Conservation (phyloP, 2,888 invertebrate species). For the Sarcophaga variegata region DNA sequence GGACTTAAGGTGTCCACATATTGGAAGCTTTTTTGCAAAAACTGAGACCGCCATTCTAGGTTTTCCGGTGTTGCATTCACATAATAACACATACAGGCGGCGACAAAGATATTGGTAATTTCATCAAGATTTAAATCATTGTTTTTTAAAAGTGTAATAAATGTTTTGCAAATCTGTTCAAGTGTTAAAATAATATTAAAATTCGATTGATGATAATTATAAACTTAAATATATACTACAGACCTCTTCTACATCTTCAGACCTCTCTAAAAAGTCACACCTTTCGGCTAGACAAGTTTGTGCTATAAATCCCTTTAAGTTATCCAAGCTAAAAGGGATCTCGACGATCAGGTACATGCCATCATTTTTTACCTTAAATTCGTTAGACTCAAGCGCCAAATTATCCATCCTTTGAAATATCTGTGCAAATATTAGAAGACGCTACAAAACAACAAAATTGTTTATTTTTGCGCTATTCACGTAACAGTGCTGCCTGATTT, state of each 20-base stretch:
- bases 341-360: conserved; percentile 70
- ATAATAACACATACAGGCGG: conserved; percentile 69
- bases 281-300: conserved; percentile 61
- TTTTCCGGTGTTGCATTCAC: conserved; percentile 68
- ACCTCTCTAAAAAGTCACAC: conserved; percentile 62
- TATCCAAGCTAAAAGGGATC: conserved; percentile 62
- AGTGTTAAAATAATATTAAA: not conserved
- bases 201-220: not conserved
- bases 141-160: conserved; percentile 64
- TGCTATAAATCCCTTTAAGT: conserved; percentile 62
- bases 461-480: not conserved
- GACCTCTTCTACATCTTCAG: conserved; percentile 64
- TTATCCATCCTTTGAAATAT: conserved; percentile 20
- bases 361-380: conserved; percentile 64
- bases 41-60: conserved; percentile 71
- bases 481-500: not conserved
- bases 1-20: conserved; percentile 73
- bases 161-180: conserved; percentile 73
- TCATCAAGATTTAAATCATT: conserved; percentile 72
- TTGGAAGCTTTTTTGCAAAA: conserved; percentile 73
- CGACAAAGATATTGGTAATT: conserved; percentile 72
- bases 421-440: not conserved
- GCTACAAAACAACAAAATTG: no score
- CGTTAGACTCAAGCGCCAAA: conserved; percentile 18
- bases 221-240: not conserved